Conservation (phyloP, 35 echinoderm and acorn worm species). For the Apostichopus californicus region DNA sequence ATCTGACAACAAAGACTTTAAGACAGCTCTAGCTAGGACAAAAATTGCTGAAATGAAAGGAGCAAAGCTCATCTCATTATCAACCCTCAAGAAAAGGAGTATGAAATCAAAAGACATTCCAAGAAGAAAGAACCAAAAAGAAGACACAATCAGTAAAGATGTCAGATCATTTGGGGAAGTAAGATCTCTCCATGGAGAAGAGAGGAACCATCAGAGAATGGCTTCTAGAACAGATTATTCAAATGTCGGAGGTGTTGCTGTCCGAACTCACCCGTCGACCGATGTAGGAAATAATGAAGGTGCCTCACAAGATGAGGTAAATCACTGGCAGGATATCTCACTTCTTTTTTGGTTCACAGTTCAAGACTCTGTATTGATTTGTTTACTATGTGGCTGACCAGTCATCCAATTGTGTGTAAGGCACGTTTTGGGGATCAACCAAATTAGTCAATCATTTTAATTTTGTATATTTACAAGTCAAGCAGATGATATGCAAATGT, state of each 20-base stretch:
- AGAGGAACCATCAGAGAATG: background rate
- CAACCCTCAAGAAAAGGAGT: conserved; percentile 45
- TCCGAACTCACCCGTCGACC: background rate
- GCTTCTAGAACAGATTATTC: too few relatives aligned
- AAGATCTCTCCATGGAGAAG: conserved; percentile 9
- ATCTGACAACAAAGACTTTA: conserved; percentile 91
- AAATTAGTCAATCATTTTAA: too few relatives aligned
- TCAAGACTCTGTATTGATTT: too few relatives aligned
- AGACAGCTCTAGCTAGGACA: conserved; percentile 71
- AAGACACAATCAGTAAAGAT: background rate
- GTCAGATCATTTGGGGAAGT: background rate
- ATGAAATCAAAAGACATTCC: background rate
- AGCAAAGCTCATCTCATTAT: conserved; percentile 75
- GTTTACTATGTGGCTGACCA: too few relatives aligned
- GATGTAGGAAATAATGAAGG: background rate
- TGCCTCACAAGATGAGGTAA: background rate
- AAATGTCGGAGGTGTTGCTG: background rate
- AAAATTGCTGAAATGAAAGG: conserved; percentile 94
- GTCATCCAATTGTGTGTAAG: too few relatives aligned
- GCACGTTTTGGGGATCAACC: too few relatives aligned
- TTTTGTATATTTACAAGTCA: too few relatives aligned
- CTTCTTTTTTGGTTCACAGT: too few relatives aligned
- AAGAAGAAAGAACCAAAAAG: background rate
- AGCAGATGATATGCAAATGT: too few relatives aligned
- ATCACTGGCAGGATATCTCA: background rate